Base-by-base conservation (phyloP, 1,140 invertebrate species). In the Antheraea pernyi region DNA sequence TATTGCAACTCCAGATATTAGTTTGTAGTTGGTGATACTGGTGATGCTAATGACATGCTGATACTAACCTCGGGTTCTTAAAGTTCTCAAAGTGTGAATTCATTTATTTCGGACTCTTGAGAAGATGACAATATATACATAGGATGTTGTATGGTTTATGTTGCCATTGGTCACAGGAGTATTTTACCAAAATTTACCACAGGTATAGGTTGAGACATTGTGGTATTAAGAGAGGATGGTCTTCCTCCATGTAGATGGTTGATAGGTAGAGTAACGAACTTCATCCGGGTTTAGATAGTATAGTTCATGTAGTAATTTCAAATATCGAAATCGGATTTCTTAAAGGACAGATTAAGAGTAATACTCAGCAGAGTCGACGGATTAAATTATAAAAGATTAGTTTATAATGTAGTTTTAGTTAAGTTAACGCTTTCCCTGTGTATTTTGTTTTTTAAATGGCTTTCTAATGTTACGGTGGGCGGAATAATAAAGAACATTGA, bases 1-100 rank as follows among this genome's bases (percentile, higher is more conserved):
- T 76, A 72, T 22, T 19, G 88, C 10, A 89, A 89, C 62, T 86
- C 81, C 2, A 60, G 59, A 8, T 19, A n/a, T 19, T 7, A 11
- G 19, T 60, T 19, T 11, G 22, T 22, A 22, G 3, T 22, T 30
- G 4, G 4, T 30, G 22, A 30, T 30, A 60, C 11, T 11, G 8
- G 58, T 18, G 58, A 60, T 7, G 13, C 59, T 60, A 19, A 60
- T 19, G 59, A 60, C 7, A 9, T 60, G 9, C 7, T 13, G 8
- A 3, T 60, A 10, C 16, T 60, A 3, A 46, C 86, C 10, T 76
- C 69, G 18, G 66, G 68, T 37, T 67, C 72, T 59, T 72, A 70
- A n/a, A n/a, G n/a, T n/a, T 19, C 22, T 75, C 13, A 75, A 86
- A 65, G 37, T 68, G 11, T 19, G 74, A 65, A 18, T 46, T 18